Evolutionary conservation across 2,797 vertebrate genomes (phyloP).

Genomic region (Tinamus major): DNA sequence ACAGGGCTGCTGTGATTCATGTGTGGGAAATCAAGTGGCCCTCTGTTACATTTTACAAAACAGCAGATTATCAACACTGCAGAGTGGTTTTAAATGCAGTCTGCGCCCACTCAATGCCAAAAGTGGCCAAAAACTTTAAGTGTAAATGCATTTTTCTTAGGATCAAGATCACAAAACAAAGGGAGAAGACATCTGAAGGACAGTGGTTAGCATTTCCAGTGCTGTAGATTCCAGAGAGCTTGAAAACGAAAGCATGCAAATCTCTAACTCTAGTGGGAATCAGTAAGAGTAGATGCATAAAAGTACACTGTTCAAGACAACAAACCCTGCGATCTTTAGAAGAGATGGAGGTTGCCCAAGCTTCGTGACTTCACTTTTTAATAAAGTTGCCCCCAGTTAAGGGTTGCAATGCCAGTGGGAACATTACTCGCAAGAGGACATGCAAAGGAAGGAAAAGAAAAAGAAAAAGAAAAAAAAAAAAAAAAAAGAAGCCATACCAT

Average conservation of each 20-base stretch:
- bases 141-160: conserved; percentile 18
- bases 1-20: not conserved
- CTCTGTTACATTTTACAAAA: not conserved
- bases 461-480: not conserved
- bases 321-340: not conserved
- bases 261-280: not conserved
- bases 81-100: not conserved
- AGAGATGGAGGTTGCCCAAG: not conserved
- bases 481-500: not conserved
- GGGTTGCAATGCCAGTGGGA: not conserved
- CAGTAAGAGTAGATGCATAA: not conserved
- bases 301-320: not conserved
- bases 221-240: not conserved
- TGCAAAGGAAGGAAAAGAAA: not conserved
- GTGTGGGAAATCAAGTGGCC: not conserved
- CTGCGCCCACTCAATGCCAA: not conserved
- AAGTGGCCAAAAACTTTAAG: not conserved
- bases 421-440: not conserved
- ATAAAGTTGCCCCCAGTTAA: not conserved
- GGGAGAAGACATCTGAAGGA: not conserved
- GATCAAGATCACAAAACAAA: not conserved
- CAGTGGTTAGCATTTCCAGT: not conserved
- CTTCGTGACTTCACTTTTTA: not conserved
- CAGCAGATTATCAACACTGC: not conserved
- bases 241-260: not conserved